A percentile compares a stretch with the other conserved stretches of the same genome.
Evolutionary conservation across 2,888 invertebrate genomes (phyloP).

Genomic region (Drosophila nigritarsus): DNA sequence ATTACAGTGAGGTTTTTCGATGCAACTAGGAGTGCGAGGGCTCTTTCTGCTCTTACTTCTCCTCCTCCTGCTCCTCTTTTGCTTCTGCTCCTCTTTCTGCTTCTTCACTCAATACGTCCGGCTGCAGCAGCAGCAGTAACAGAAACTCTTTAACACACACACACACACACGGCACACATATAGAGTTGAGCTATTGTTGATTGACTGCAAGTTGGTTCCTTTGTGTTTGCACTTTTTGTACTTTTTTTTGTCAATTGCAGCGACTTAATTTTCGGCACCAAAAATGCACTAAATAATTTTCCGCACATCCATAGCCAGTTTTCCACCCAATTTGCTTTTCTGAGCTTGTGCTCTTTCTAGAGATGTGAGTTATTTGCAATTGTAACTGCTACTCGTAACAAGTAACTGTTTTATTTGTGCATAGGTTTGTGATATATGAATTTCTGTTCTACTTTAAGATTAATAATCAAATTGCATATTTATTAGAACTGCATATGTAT

Average conservation of each 20-base stretch:
- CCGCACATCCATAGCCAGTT: constrained; percentile 61
- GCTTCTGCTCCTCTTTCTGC: constrained; percentile 24
- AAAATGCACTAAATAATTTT: constrained; percentile 56
- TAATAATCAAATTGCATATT: not conserved
- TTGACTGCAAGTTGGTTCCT: constrained; percentile 8
- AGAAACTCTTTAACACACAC: constrained; percentile 24
- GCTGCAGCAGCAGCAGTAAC: constrained; percentile 52
- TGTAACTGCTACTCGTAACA: constrained; percentile 21
- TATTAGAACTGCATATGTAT: not conserved
- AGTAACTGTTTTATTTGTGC: not conserved
- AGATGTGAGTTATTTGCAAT: constrained; percentile 28
- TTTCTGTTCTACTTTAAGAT: not conserved
- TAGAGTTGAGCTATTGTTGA: constrained; percentile 1
- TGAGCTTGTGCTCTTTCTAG: constrained; percentile 47
- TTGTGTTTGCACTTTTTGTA: constrained; percentile 24
- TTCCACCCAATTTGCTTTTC: constrained; percentile 74
- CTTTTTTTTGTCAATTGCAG: constrained; percentile 21
- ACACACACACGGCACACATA: constrained; percentile 20
- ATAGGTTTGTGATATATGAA: not conserved
- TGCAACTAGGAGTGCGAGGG: constrained; percentile 41
- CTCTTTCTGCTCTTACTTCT: constrained; percentile 41
- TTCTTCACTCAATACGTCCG: constrained; percentile 43
- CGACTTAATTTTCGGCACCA: constrained; percentile 28
- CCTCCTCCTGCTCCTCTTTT: constrained; percentile 19
- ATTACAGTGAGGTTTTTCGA: constrained; percentile 65